These are phyloP conservation scores for Sesamia nonagrioides DNA, from an alignment of 1,140 invertebrate genomes.

Conservation along the genomic window DNA sequence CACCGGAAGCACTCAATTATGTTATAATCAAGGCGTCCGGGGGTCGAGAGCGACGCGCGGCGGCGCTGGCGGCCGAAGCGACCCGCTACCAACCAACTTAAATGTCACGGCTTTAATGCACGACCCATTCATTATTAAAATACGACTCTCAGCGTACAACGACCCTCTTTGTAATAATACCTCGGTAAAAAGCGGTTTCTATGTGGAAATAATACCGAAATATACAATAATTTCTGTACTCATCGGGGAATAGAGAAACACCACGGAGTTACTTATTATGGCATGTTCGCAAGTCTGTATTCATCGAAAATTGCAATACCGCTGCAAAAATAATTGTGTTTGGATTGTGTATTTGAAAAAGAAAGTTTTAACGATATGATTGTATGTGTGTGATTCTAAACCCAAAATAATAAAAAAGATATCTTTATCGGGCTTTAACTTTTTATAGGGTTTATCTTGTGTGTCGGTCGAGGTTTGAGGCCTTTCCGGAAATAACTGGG, in stretches of 20 bases:
- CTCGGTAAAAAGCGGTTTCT: slow-evolving; percentile 56
- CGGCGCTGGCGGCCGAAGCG: slow-evolving; percentile 32
- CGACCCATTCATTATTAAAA: slow-evolving; percentile 60
- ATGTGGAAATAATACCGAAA: slow-evolving; percentile 51
- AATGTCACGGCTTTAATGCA: slow-evolving; percentile 64
- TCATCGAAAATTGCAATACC: slow-evolving; percentile 14
- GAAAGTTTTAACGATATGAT: slow-evolving; percentile 35
- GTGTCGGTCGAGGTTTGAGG: slow-evolving; percentile 28
- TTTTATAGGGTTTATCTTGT: slow-evolving; percentile 37
- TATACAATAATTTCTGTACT: slow-evolving; percentile 35
- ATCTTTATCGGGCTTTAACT: slow-evolving; percentile 32
- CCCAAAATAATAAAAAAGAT: slow-evolving; percentile 41
- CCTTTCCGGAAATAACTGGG: slow-evolving; percentile 17
- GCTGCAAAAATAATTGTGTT: slow-evolving; percentile 3
- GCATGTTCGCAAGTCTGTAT: background rate
- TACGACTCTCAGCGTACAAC: slow-evolving; percentile 56
- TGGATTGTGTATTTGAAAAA: slow-evolving; percentile 7
- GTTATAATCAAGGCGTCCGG: slow-evolving; percentile 68
- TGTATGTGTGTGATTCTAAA: slow-evolving; percentile 26
- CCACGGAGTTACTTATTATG: slow-evolving; percentile 21
- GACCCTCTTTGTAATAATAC: slow-evolving; percentile 55
- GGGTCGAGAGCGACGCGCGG: slow-evolving; percentile 47
- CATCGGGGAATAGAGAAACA: slow-evolving; percentile 11
- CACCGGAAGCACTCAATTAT: slow-evolving; percentile 76
- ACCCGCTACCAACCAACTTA: slow-evolving; percentile 52